These are phyloP conservation scores for Tribolium madens DNA, from an alignment of 1,140 invertebrate species.

Conservation along the genomic window DNA sequence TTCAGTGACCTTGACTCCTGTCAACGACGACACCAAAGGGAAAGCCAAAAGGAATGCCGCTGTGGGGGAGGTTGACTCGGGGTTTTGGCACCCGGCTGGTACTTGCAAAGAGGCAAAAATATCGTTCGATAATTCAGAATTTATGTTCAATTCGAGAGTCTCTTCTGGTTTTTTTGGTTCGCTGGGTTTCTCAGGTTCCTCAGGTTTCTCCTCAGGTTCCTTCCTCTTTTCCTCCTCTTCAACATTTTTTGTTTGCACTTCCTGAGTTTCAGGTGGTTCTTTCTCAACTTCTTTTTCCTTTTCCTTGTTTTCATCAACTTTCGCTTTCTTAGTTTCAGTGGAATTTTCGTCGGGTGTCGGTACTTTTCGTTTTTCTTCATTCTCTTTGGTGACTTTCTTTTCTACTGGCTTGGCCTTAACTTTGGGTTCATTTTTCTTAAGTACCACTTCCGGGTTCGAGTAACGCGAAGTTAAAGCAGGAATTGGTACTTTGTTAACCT, in stretches of 20 bases:
- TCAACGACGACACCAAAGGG: slow-evolving; percentile 75
- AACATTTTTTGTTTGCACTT: neutral
- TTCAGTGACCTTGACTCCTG: slow-evolving; percentile 70
- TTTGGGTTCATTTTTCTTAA: slow-evolving; percentile 39
- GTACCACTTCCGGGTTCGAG: slow-evolving; percentile 48
- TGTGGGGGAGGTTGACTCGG: slow-evolving; percentile 80
- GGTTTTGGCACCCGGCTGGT: slow-evolving; percentile 72
- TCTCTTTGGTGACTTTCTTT: slow-evolving; percentile 39
- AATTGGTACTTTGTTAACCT: slow-evolving; percentile 79
- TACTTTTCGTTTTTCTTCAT: slow-evolving; percentile 9
- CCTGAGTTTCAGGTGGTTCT: neutral
- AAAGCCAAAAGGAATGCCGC: slow-evolving; percentile 82
- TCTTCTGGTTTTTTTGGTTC: slow-evolving; percentile 43
- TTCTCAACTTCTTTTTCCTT: neutral
- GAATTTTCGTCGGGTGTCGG: neutral
- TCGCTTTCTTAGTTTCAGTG: neutral
- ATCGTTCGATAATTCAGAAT: slow-evolving; percentile 79
- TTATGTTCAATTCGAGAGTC: slow-evolving; percentile 58
- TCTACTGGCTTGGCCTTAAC: slow-evolving; percentile 16
- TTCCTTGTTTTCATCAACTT: neutral
- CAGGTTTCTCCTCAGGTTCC: neutral
- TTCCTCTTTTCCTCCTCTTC: neutral
- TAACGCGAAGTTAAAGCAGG: slow-evolving; percentile 70
- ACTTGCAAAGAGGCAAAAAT: slow-evolving; percentile 78
- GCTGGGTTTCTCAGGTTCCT: neutral